Evolutionary conservation across 2,888 invertebrate species (phyloP), one percentile per base, ranked within the genome.

Genomic region (Hydriomena furcata): DNA sequence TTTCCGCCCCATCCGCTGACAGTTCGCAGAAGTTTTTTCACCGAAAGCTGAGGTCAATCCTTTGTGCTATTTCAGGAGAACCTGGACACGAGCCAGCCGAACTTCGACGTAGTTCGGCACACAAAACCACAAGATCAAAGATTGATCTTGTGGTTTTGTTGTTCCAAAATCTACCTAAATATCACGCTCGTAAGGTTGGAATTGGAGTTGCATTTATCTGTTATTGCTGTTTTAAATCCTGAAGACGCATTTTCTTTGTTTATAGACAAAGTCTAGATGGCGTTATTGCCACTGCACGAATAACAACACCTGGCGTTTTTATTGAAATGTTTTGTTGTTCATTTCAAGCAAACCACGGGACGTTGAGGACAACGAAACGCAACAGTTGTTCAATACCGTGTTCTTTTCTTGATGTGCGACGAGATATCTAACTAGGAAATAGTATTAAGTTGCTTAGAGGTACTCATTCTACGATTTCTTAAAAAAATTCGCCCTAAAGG

Each of bases 41-140:
- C 66, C 73, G 62, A 72, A 75, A 76, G 66, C 68, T 77, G 78
- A 84, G 84, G 84, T 83, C 82, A 77, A 83, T 89, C 86, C 90
- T 90, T 90, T 90, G 90, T 90, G 89, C 88, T 90, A 90, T 89
- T 90, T 89, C 80, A 83, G 88, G 87, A 82, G 76, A 82, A 83
- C 47, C 74, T 90, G 90, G 90, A 82, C 55, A 45, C 55, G 57
- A 64, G 85, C 89, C 90, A 90, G 80, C 58, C 67, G 64, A 67
- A 66, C 64, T 77, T 75, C 77, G 81, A 65, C 84, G 85, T 79
- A 88, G 73, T 81, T 79, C 61, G 71, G 66, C 68, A 68, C 60
- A 69, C 68, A 70, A 66, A 62, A 68, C n/a, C n/a, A n/a, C n/a
- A n/a, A 66, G 80, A 79, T 79, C 77, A 79, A n/a, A n/a, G n/a